phyloP scores from a whole-genome alignment of 2,888 invertebrate species.

The Platycnemis pennipes region DNA sequence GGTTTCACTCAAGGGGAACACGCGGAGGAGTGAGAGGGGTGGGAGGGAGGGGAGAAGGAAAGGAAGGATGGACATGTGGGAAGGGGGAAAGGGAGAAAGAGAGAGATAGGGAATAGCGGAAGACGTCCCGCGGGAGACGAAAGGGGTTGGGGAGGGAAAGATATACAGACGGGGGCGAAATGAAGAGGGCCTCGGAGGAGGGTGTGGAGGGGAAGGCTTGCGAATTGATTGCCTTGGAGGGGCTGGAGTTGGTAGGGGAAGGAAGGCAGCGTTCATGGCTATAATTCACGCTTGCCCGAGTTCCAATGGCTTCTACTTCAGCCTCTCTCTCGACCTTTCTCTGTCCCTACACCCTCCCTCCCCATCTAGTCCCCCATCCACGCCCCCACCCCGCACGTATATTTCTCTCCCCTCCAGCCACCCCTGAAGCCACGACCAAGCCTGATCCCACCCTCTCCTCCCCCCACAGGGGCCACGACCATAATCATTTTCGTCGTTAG shows the following conservation, averaged over 20 bases:
- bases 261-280: constrained; percentile 49
- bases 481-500: constrained; percentile 68
- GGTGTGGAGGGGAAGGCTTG: neutral
- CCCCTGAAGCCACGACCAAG: neutral
- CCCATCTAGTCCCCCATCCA: too few species aligned
- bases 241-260: neutral
- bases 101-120: neutral
- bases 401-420: neutral
- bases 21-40: constrained; percentile 68
- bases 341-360: neutral
- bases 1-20: constrained; percentile 69
- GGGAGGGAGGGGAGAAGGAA: constrained; percentile 61
- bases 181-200: neutral
- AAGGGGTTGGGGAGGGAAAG: constrained; percentile 52
- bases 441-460: neutral
- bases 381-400: neutral
- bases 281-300: constrained; percentile 66
- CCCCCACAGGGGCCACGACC: neutral
- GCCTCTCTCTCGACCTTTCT: constrained; percentile 20
- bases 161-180: constrained; percentile 51
- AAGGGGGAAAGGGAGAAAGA: constrained; percentile 1
- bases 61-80: constrained; percentile 68
- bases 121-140: constrained; percentile 5
- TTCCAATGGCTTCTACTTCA: constrained; percentile 62
- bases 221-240: constrained; percentile 56